Conservation (phyloP, 1,140 invertebrate species). For the Magallana angulata region DNA sequence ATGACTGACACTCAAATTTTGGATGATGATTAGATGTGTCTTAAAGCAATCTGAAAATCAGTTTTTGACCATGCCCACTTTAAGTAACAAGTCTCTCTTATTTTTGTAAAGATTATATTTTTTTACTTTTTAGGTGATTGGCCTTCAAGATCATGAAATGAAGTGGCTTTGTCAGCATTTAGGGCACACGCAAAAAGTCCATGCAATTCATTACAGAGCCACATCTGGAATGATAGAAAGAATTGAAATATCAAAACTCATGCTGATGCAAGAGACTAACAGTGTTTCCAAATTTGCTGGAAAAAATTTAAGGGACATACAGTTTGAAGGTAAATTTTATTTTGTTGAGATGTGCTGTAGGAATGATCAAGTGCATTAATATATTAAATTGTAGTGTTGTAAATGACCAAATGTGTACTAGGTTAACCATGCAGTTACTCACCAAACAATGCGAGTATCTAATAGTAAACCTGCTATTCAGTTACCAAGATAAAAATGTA, state of each 20-base stretch:
- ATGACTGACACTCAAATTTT: neutral
- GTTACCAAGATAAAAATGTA: neutral
- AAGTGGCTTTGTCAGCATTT: neutral
- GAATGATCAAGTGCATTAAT: neutral
- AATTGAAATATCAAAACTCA: slow-evolving; percentile 10
- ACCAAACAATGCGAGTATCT: neutral
- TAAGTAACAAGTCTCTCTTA: slow-evolving; percentile 4
- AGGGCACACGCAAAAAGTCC: neutral
- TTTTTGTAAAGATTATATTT: neutral
- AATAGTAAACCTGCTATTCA: slow-evolving; percentile 6
- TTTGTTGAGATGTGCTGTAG: neutral
- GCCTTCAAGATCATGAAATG: neutral
- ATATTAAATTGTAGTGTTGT: slow-evolving; percentile 1
- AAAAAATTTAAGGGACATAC: slow-evolving; percentile 10
- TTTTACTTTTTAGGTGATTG: slow-evolving; percentile 11
- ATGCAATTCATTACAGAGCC: too few species aligned
- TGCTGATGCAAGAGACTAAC: neutral
- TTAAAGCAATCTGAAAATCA: neutral
- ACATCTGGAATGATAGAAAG: slow-evolving; percentile 8
- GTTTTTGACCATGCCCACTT: neutral
- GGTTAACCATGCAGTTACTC: neutral
- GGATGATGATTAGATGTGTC: neutral
- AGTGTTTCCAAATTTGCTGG: slow-evolving; percentile 3
- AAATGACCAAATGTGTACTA: neutral
- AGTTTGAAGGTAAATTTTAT: slow-evolving; percentile 11